These are phyloP conservation scores for Sarcophaga rosellei DNA, from an alignment of 2,888 invertebrate genomes.

Conservation along the genomic window DNA sequence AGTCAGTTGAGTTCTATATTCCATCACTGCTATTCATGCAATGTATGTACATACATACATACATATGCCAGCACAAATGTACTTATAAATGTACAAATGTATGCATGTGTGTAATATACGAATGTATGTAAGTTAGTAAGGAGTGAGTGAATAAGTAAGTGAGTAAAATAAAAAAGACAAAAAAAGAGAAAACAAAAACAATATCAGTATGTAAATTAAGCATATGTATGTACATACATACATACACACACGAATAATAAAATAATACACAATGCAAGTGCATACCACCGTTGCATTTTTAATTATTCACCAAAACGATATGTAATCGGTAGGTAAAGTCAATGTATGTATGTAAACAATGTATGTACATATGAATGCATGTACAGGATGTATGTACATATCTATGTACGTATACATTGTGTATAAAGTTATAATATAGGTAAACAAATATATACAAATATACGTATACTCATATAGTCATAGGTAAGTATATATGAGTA, in stretches of 20 bases:
- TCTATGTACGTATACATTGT: constrained; percentile 2
- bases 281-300: constrained; percentile 63
- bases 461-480: not conserved
- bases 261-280: constrained; percentile 55
- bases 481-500: not conserved
- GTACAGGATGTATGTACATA: not conserved
- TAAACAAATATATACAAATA: too few relatives aligned
- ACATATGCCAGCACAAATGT: not conserved
- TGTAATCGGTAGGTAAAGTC: constrained; percentile 64
- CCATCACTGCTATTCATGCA: not conserved
- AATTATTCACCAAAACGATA: constrained; percentile 62
- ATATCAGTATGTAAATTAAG: not conserved
- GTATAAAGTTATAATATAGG: not conserved
- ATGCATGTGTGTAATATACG: too few relatives aligned
- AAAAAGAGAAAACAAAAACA: not conserved
- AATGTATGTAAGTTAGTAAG: too few relatives aligned
- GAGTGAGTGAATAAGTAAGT: too few relatives aligned
- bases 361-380: not conserved
- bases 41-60: not conserved
- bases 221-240: not conserved
- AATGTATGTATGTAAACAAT: constrained; percentile 14
- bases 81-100: too few relatives aligned
- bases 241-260: not conserved
- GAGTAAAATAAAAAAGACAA: too few relatives aligned
- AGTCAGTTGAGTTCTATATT: constrained; percentile 33